These are phyloP conservation scores for Nixonia krombeini DNA, from an alignment of 1,140 invertebrate genomes.

Conservation along the genomic window DNA sequence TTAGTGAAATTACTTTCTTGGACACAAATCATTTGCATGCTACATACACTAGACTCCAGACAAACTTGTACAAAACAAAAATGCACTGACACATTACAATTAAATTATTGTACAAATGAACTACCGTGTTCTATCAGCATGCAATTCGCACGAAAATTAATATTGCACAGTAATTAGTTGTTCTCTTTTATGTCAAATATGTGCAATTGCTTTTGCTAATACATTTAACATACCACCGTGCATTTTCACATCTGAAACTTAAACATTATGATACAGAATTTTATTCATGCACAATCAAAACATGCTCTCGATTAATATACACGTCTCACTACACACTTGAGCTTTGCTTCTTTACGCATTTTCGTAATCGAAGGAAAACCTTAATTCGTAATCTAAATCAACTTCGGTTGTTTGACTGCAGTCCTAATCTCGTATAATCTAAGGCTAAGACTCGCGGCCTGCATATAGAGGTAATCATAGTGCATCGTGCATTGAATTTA, in stretches of 20 bases:
- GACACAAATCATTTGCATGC: too few relatives aligned
- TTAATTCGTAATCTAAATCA: too few relatives aligned
- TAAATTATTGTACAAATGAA: background rate
- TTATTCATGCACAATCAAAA: conserved; percentile 2
- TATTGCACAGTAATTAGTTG: background rate
- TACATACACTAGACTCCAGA: too few relatives aligned
- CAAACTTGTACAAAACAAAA: too few relatives aligned
- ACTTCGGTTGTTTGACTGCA: background rate
- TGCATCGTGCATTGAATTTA: background rate
- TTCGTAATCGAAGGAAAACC: too few relatives aligned
- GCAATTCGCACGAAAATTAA: too few relatives aligned
- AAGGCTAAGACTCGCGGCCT: background rate
- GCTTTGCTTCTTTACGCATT: too few relatives aligned
- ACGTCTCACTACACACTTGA: background rate
- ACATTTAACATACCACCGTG: background rate
- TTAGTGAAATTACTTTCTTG: background rate
- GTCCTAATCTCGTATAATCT: background rate
- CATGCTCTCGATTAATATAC: background rate
- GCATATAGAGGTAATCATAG: background rate
- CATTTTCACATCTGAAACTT: background rate
- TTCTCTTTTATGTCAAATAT: background rate
- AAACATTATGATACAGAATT: background rate
- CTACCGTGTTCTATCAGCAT: too few relatives aligned
- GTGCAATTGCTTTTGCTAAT: background rate
- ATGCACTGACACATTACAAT: background rate